Evolutionary conservation across 1,140 invertebrate species (phyloP), one percentile per base, ranked within the genome.

Genomic region (Pachyrhynchus sulphureomaculatus): DNA sequence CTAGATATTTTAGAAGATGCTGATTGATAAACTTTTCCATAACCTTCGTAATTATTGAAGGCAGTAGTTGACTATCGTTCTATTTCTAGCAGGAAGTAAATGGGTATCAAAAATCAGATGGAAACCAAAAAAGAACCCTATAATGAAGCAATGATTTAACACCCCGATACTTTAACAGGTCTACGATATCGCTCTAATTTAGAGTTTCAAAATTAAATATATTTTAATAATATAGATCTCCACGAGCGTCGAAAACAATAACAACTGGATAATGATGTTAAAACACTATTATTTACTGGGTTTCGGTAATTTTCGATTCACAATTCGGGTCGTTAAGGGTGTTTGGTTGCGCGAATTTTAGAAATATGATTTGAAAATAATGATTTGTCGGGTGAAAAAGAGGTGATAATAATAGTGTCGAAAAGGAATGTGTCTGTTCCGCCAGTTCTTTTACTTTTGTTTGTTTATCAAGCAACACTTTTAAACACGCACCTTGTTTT

Each of bases 341-440:
- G 55, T 47, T 47, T 48, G 55, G 18, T 44, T 26, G 29, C 37
- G 55, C 39, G 55, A 58, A 45, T 17, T 58, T 58, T 45, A 34
- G 33, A 60, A 60, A 45, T 60, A 52, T 60, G 57, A 60, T 60
- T 41, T 17, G 57, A 60, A 60, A 60, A 60, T 60, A 60, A 60
- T 60, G 49, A 51, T 45, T 42, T 42, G 9, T 20, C 15, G 39
- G 39, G 39, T 20, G 39, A 21, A 20, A 42, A 20, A 15, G 39
- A 42, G 18, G 39, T 20, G 39, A 42, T 42, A 42, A 42, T 42
- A 6, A 42, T 20, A 9, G 39, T 15, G 36, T 37, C 5, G 26
- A 29, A 1, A 6, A 29, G 5, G 5, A 29, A 15, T 13, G 26
- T 29, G 26, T 29, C 5, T 29, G 26, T 29, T 42, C 42, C 26